phyloP scores from a whole-genome alignment of 2,797 vertebrate genomes.

The Muraenolepis orangiensis region DNA sequence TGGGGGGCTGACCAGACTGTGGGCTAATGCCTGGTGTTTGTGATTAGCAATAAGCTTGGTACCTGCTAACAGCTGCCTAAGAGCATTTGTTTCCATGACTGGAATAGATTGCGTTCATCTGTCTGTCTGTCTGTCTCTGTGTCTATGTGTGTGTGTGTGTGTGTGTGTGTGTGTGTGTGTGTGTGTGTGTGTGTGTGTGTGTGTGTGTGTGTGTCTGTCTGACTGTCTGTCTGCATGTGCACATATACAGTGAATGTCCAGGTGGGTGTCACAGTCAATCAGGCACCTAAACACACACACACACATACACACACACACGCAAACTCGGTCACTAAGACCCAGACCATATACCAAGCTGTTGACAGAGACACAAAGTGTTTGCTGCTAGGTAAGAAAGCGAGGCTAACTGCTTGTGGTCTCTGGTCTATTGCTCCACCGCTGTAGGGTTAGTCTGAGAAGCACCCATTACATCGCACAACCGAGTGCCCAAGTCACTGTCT shows the following conservation, averaged over 20 bases:
- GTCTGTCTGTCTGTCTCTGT: slow-evolving; percentile 25
- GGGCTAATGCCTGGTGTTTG: slow-evolving; percentile 23
- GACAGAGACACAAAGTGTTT: no score
- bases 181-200: slow-evolving; percentile 13
- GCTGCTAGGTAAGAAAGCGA: not conserved
- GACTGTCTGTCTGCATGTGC: not conserved
- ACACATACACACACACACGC: slow-evolving; percentile 3
- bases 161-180: slow-evolving; percentile 14
- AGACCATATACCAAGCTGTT: not conserved
- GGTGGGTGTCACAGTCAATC: slow-evolving; percentile 42
- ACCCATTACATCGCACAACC: not conserved
- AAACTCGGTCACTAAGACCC: not conserved
- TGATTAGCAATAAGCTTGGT: slow-evolving; percentile 43
- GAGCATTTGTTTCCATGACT: slow-evolving; percentile 65
- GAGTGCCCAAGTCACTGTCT: not conserved
- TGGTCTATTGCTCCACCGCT: no score
- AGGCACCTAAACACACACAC: slow-evolving; percentile 8
- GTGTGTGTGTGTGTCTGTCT: slow-evolving; percentile 10
- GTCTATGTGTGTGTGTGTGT: slow-evolving; percentile 17
- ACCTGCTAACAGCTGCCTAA: slow-evolving; percentile 61
- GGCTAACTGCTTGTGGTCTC: not conserved
- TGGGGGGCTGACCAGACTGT: slow-evolving; percentile 18
- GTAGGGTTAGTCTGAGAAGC: no score
- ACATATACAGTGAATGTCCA: slow-evolving; percentile 1
- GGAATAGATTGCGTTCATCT: slow-evolving; percentile 45